Evolutionary conservation across 2,113 vertebrate species (phyloP), one percentile per base, ranked within the genome.

Genomic region (Sardina pilchardus): DNA sequence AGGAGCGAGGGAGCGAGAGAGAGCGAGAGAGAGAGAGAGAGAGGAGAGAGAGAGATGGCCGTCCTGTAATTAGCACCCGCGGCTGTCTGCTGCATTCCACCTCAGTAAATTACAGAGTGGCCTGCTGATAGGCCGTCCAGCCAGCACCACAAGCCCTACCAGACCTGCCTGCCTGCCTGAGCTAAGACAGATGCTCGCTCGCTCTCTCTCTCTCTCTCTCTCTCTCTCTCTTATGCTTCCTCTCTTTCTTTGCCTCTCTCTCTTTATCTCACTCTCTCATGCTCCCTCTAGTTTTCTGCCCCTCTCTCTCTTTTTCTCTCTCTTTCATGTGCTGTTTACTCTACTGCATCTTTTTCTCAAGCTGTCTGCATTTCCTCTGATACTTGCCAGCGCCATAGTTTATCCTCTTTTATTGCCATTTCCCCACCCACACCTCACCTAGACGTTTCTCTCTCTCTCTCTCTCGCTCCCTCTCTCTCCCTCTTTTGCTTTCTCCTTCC

Each of bases 41-140:
- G 86, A 86, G 85, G 84, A 87, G 86, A 87, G 86, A 89, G 75
- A 81, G 87, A 86, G 88, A 88, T 84, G 84, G 88, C 83, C 78
- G 14, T 86, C 88, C 91, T 93, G 91, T 93, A 92, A 93, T 94
- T 93, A 93, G 86, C 85, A 89, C 89, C 88, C 78, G 85, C 81
- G 88, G 88, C 91, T 89, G 82, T 83, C 89, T 91, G 91, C 92
- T 88, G 89, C 91, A 93, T 94, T 93, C 92, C 91, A 90, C 89
- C 88, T 93, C 90, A 90, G 88, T 92, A 93, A 93, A 91, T 91
- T 88, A 90, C 91, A 91, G 88, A 90, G 88, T 90, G 87, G 81
- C 87, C 56, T 88, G 87, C 87, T 82, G 84, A 86, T 88, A 84
- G 83, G 84, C 81, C 81, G 81, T 83, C 87, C 43, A 83, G 85